Evolutionary conservation across 2,113 vertebrate species (phyloP).

Genomic region (Scatophagus argus): DNA sequence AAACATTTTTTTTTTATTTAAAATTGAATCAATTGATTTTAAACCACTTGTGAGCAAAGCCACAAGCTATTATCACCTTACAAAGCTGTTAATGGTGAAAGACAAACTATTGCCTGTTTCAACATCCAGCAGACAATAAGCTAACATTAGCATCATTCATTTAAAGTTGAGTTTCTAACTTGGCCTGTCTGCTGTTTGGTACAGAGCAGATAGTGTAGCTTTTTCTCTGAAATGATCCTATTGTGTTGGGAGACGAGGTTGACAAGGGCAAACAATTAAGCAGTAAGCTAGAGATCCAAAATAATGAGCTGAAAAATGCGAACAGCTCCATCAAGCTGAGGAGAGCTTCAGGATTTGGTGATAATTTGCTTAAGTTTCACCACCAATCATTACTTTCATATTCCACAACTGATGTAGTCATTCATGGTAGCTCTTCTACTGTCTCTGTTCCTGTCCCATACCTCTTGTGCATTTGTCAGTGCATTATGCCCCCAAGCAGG

Average conservation of each 20-base stretch:
- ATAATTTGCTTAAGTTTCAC: background rate
- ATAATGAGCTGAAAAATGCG: background rate
- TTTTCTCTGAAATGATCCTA: background rate
- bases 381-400: background rate
- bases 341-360: background rate
- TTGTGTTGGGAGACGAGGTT: background rate
- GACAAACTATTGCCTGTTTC: background rate
- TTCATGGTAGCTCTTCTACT: too few species aligned
- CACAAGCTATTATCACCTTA: background rate
- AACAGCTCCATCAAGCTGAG: background rate
- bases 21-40: background rate
- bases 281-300: background rate
- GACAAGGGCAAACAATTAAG: background rate
- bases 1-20: background rate
- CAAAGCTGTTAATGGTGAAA: background rate
- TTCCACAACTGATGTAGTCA: too few species aligned
- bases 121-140: background rate
- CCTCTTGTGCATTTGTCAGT: slow-evolving; percentile 49
- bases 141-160: background rate
- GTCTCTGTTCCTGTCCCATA: slow-evolving; percentile 45
- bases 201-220: fast-evolving
- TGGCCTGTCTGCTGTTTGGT: background rate
- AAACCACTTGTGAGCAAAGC: too few species aligned
- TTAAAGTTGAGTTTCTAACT: background rate
- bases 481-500: slow-evolving; percentile 58